phyloP scores from a whole-genome alignment of 2,113 vertebrate species.

The Nipponia nippon region DNA sequence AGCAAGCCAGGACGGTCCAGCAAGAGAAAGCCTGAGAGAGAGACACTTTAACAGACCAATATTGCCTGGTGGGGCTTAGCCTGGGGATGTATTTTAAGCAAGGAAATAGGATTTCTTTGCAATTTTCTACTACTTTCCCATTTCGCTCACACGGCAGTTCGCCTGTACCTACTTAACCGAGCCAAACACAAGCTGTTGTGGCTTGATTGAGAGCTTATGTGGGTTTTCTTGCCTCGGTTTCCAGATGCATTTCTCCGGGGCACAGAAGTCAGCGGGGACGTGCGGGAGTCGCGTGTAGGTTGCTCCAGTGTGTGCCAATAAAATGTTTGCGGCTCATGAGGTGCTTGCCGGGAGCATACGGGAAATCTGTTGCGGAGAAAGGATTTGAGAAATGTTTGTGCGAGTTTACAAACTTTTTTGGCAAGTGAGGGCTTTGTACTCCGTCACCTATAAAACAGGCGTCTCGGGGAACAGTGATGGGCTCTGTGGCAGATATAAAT shows the following conservation, averaged over 20 bases:
- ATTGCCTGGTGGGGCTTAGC: not conserved
- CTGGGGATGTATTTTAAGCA: not conserved
- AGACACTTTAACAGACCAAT: not conserved
- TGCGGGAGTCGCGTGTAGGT: not conserved
- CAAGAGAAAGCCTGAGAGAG: not conserved
- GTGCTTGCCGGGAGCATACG: not conserved
- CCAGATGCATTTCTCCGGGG: not conserved
- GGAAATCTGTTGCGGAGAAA: not conserved
- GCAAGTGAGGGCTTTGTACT: not conserved
- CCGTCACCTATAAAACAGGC: not conserved
- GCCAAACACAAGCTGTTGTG: not conserved
- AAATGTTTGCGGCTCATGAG: not conserved
- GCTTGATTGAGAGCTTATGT: rapidly evolving
- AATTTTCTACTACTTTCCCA: not conserved
- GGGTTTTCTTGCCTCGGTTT: not conserved
- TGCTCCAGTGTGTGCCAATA: not conserved
- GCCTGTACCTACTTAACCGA: not conserved
- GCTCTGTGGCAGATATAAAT: not conserved
- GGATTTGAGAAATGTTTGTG: not conserved
- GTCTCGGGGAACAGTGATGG: rapidly evolving
- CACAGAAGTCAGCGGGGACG: not conserved
- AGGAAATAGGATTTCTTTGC: not conserved
- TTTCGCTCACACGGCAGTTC: not conserved
- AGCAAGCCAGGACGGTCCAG: not conserved
- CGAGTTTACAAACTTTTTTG: constrained; percentile 4